A percentile compares a stretch with the other conserved stretches of the same genome.
These are phyloP conservation scores for Perca flavescens DNA, from an alignment of 2,113 vertebrate species.

Conservation along the genomic window DNA sequence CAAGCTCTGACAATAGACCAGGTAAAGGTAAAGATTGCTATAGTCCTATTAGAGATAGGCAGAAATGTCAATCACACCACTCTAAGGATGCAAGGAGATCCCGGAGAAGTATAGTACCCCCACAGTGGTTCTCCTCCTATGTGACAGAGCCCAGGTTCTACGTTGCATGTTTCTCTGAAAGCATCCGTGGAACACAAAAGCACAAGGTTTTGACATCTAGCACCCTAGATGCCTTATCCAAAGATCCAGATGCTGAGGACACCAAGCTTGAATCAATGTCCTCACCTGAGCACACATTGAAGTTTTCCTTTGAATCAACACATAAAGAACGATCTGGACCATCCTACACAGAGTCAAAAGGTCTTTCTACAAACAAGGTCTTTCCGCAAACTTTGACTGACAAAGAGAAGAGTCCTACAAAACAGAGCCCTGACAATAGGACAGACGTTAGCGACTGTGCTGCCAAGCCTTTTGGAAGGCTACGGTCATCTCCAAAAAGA, in stretches of 20 bases:
- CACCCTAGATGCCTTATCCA: slow-evolving; percentile 64
- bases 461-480: slow-evolving; percentile 39
- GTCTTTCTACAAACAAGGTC: slow-evolving; percentile 18
- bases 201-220: slow-evolving; percentile 69
- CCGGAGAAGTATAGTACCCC: slow-evolving; percentile 89
- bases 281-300: slow-evolving; percentile 10
- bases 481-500: slow-evolving; percentile 63
- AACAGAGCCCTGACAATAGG: slow-evolving; percentile 30
- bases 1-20: slow-evolving; percentile 29
- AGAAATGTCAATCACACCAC: slow-evolving; percentile 53
- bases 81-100: slow-evolving; percentile 78
- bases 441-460: slow-evolving; percentile 18
- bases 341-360: slow-evolving; percentile 10
- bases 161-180: slow-evolving; percentile 84
- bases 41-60: not conserved
- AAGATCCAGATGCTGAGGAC: slow-evolving; percentile 30
- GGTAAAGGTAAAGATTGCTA: slow-evolving; percentile 14
- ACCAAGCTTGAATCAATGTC: slow-evolving; percentile 12
- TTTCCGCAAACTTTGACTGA: slow-evolving; percentile 6
- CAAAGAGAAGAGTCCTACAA: slow-evolving; percentile 39
- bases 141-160: slow-evolving; percentile 88
- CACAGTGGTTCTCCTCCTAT: slow-evolving; percentile 91
- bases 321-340: slow-evolving; percentile 1
- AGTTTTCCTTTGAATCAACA: slow-evolving; percentile 15
- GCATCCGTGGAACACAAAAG: slow-evolving; percentile 78